Conservation (phyloP, 1,140 invertebrate species). For the Mya arenaria region DNA sequence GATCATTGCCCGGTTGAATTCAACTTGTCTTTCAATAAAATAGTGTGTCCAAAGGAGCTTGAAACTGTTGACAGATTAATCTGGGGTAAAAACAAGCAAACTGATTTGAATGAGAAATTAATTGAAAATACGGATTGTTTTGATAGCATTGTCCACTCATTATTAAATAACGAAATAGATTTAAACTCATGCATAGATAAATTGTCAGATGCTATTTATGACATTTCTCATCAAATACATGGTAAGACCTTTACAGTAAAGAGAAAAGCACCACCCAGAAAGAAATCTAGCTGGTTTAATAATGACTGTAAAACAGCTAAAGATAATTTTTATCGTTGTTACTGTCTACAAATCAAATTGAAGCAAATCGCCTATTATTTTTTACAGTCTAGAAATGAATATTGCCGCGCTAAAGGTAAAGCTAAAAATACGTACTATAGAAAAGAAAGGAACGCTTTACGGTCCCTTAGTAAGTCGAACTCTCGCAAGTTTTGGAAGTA, state of each 20-base stretch:
- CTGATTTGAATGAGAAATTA: conserved; percentile 10
- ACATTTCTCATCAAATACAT: conserved; percentile 2
- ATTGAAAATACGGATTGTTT: background rate
- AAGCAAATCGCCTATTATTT: background rate
- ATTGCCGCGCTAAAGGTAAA: background rate
- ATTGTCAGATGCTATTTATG: conserved; percentile 8
- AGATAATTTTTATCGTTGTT: background rate
- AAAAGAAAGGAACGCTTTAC: background rate
- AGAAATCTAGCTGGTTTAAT: background rate
- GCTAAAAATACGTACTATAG: background rate
- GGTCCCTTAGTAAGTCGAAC: background rate
- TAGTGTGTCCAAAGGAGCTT: background rate
- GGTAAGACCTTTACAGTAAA: background rate
- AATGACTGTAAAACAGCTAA: background rate
- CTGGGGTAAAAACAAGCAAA: background rate
- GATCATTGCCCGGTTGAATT: conserved; percentile 21
- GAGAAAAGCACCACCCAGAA: background rate
- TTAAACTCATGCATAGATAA: background rate
- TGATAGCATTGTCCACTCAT: background rate
- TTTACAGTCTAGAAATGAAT: conserved; percentile 15
- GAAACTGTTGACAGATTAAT: background rate
- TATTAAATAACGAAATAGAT: background rate
- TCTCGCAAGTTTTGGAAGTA: background rate
- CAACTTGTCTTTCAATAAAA: background rate
- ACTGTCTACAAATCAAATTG: background rate